These are phyloP conservation scores for Dione juno DNA, from an alignment of 2,888 invertebrate genomes.

Conservation along the genomic window DNA sequence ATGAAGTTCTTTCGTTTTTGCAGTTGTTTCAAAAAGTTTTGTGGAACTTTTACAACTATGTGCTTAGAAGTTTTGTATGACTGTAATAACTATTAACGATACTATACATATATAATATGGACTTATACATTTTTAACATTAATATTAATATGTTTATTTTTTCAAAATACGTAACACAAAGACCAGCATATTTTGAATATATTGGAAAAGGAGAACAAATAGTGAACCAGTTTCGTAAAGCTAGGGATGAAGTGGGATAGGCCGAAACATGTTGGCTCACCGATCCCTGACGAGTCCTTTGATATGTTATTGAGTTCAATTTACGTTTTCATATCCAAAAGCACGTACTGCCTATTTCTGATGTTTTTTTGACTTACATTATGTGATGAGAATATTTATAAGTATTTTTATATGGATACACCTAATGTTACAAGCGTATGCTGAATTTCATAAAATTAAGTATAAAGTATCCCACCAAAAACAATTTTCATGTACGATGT, in stretches of 20 bases:
- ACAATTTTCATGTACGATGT: too few species aligned
- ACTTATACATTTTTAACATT: background rate
- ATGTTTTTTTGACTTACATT: slow-evolving; percentile 39
- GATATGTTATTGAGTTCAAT: slow-evolving; percentile 73
- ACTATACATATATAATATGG: too few species aligned
- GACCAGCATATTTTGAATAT: slow-evolving; percentile 37
- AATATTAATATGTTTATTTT: background rate
- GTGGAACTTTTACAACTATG: background rate
- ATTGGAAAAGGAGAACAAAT: slow-evolving; percentile 49
- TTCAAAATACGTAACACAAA: background rate
- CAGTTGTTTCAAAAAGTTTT: background rate
- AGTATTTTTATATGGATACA: slow-evolving; percentile 1
- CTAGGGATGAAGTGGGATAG: slow-evolving; percentile 62
- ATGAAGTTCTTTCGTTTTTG: background rate
- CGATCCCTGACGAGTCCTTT: slow-evolving; percentile 65
- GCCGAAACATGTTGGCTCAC: slow-evolving; percentile 57
- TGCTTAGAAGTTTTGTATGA: background rate
- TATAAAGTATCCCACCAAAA: too few species aligned
- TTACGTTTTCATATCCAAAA: slow-evolving; percentile 65
- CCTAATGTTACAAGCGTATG: background rate
- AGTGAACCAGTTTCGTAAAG: slow-evolving; percentile 49
- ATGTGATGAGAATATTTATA: slow-evolving; percentile 31
- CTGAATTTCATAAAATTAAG: background rate
- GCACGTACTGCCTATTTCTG: slow-evolving; percentile 44
- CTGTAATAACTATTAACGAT: too few species aligned